Conservation (phyloP, 2,888 invertebrate genomes). For the Cheilosia soror region DNA sequence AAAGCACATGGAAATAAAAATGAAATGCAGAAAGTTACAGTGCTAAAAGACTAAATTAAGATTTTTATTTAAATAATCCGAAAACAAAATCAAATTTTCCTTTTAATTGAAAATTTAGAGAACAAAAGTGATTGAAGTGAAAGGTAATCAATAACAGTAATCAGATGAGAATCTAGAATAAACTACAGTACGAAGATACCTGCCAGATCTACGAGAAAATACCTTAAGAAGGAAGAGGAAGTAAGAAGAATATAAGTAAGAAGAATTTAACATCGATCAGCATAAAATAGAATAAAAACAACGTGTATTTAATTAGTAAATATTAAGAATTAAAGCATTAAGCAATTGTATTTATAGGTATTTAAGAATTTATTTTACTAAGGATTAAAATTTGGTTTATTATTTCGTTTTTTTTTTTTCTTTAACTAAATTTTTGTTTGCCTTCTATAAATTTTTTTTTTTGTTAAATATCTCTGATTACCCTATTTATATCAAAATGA, state of each 20-base stretch:
- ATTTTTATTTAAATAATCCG: neutral
- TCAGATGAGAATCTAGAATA: neutral
- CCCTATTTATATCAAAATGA: too few relatives aligned
- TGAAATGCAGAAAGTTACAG: neutral
- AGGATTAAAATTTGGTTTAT: neutral
- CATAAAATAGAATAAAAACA: neutral
- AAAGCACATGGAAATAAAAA: slow-evolving; percentile 2
- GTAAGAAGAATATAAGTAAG: slow-evolving; percentile 9
- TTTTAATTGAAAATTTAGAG: slow-evolving; percentile 5
- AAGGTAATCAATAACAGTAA: neutral
- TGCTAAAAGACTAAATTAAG: neutral
- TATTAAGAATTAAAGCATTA: slow-evolving; percentile 1
- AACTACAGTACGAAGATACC: slow-evolving; percentile 3
- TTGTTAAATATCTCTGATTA: too few relatives aligned
- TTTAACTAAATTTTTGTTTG: too few relatives aligned
- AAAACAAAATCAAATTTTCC: slow-evolving; percentile 6
- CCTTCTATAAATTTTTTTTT: too few relatives aligned
- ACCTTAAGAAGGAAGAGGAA: slow-evolving; percentile 4
- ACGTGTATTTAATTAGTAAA: neutral
- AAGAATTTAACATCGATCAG: slow-evolving; percentile 1
- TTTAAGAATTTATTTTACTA: slow-evolving; percentile 5
- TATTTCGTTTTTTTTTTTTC: too few relatives aligned
- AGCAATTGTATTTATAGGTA: slow-evolving; percentile 4
- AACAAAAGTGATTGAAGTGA: slow-evolving; percentile 1
- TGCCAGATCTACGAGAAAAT: slow-evolving; percentile 7